These are phyloP conservation scores for Fulica atra DNA, from an alignment of 2,113 vertebrate genomes.

Conservation along the genomic window DNA sequence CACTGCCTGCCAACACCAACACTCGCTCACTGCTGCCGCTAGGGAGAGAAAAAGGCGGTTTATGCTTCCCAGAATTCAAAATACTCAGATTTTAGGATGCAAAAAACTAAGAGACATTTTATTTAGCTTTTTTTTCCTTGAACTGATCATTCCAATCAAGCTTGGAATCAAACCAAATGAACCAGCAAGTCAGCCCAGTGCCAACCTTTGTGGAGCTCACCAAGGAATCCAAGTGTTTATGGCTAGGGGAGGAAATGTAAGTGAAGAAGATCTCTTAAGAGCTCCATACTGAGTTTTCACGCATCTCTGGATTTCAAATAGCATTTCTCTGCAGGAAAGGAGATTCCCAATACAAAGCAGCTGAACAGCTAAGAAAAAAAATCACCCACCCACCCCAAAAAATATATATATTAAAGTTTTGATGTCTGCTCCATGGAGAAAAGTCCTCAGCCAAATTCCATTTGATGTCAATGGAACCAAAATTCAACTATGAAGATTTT, in stretches of 20 bases:
- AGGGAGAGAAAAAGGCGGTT: background rate
- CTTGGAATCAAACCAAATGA: background rate
- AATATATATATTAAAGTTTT: background rate
- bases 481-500: background rate
- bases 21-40: background rate
- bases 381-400: background rate
- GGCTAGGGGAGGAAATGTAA: background rate
- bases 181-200: background rate
- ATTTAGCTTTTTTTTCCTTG: background rate
- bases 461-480: background rate
- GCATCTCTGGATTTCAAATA: background rate
- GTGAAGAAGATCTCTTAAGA: background rate
- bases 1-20: background rate
- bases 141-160: background rate
- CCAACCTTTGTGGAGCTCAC: accelerated
- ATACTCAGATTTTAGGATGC: background rate
- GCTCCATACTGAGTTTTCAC: background rate
- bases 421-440: background rate
- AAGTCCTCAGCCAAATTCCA: background rate
- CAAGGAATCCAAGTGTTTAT: background rate
- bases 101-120: background rate
- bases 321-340: background rate
- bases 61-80: background rate
- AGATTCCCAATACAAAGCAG: background rate
- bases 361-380: background rate